Evolutionary conservation across 2,113 vertebrate species (phyloP).

Genomic region (Protomyctophum bolini): DNA sequence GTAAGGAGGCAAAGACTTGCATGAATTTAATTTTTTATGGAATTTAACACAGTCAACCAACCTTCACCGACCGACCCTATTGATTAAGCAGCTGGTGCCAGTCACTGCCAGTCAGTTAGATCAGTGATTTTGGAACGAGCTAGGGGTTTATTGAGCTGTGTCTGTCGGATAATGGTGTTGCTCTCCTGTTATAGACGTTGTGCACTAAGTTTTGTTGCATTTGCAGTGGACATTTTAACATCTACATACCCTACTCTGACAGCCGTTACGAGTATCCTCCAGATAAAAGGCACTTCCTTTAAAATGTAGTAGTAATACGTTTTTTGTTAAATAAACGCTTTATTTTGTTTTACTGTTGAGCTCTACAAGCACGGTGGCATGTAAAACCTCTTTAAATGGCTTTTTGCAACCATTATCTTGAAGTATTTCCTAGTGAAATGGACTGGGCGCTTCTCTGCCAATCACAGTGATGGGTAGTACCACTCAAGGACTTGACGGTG

Average conservation of each 20-base stretch:
- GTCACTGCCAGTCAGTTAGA: neutral
- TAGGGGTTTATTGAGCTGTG: constrained; percentile 13
- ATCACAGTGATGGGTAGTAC: no score
- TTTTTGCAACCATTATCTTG: no score
- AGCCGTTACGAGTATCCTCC: neutral
- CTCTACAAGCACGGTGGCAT: no score
- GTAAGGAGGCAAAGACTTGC: neutral
- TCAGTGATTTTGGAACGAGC: neutral
- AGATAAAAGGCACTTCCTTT: neutral
- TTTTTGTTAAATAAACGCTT: no score
- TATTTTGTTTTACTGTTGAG: no score
- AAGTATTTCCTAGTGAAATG: no score
- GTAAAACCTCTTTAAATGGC: no score
- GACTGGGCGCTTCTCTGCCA: no score
- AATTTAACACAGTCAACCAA: neutral
- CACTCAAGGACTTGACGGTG: no score
- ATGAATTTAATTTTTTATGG: neutral
- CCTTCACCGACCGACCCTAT: neutral
- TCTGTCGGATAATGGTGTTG: constrained; percentile 24
- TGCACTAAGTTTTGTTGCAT: constrained; percentile 35
- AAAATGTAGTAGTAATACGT: neutral
- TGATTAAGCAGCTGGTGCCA: constrained; percentile 15
- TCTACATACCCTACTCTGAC: constrained; percentile 30
- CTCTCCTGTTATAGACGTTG: constrained; percentile 32
- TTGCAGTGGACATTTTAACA: constrained; percentile 31